Conservation (phyloP, 1,140 invertebrate genomes). For the Physella acuta region DNA sequence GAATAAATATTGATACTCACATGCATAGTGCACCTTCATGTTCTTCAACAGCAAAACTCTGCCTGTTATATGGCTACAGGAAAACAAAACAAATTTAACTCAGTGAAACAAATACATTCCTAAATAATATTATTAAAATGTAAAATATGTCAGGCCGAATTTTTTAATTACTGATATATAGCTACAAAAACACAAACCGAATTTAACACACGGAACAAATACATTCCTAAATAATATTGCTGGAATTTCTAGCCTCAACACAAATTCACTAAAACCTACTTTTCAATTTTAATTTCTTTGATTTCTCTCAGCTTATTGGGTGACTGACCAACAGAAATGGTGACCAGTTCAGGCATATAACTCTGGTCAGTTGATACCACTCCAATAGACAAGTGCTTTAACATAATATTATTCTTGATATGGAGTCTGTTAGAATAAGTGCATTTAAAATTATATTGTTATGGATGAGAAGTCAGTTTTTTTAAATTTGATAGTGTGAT, state of each 20-base stretch:
- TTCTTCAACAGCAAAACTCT: constrained; percentile 52
- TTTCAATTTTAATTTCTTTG: constrained; percentile 51
- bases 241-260: no score
- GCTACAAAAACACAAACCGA: no score
- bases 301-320: constrained; percentile 44
- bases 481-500: no score
- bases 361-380: constrained; percentile 55
- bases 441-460: no score
- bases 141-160: no score
- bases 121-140: no score
- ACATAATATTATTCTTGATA: constrained; percentile 52
- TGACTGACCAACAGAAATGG: constrained; percentile 48
- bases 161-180: no score
- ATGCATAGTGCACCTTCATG: constrained; percentile 51
- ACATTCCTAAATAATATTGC: no score
- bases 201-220: no score
- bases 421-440: constrained; percentile 42
- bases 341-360: constrained; percentile 56
- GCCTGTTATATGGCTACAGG: constrained; percentile 50
- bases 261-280: no score
- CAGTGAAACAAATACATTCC: no score
- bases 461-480: not conserved
- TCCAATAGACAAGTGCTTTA: constrained; percentile 50
- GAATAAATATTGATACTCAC: no score
- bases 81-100: constrained; percentile 11